phyloP scores from a whole-genome alignment of 1,140 invertebrate species.

The Sarcophaga peregrina region DNA sequence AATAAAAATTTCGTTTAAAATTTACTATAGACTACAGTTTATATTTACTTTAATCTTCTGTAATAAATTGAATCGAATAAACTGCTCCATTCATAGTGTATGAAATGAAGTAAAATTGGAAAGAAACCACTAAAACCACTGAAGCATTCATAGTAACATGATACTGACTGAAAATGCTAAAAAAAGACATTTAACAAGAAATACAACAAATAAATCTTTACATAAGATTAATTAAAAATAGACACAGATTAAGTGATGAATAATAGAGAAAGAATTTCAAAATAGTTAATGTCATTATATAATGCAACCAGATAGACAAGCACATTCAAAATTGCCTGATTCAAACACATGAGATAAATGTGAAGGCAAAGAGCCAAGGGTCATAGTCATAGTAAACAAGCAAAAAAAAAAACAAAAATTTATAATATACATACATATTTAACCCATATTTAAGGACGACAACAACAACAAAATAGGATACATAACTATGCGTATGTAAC shows the following conservation, averaged over 20 bases:
- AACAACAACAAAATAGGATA: neutral
- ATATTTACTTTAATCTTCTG: no score
- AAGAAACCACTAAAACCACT: neutral
- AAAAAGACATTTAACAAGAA: neutral
- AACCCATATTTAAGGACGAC: slow-evolving; percentile 5
- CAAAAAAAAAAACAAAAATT: neutral
- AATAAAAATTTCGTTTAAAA: no score
- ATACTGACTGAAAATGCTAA: neutral
- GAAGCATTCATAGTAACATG: slow-evolving; percentile 10
- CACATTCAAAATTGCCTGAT: neutral
- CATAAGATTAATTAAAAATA: slow-evolving; percentile 8
- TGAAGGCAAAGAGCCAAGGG: neutral
- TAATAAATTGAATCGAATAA: no score
- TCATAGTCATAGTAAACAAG: neutral
- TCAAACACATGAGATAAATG: neutral
- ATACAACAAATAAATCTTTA: slow-evolving; percentile 7
- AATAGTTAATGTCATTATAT: neutral
- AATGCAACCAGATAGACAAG: neutral
- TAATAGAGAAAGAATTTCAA: neutral
- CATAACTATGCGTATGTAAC: neutral
- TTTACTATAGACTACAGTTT: no score
- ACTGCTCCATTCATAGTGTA: no score
- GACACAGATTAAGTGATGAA: slow-evolving; percentile 11
- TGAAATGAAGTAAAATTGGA: no score
- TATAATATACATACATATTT: neutral